Evolutionary conservation across 2,888 invertebrate species (phyloP), one percentile per base, ranked within the genome.

Genomic region (Diadegma fenestrale): DNA sequence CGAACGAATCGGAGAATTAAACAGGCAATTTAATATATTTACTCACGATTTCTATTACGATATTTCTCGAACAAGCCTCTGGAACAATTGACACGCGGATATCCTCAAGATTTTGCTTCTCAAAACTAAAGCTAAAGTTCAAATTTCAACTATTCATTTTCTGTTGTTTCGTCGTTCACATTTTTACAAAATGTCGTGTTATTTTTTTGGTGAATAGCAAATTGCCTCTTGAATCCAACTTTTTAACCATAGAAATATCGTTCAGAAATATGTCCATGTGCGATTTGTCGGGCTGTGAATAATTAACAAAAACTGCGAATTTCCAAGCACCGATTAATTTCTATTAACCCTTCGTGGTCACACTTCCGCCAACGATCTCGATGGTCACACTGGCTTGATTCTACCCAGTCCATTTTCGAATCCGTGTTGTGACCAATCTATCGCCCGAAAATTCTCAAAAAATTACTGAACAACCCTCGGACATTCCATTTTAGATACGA

Each of bases 1-100:
- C 90, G 2, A 89, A 92, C 45, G 92, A 92, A 72, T 90, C 91
- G 45, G 92, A 92, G 72, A 92, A 92, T 77, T 92, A 84, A 91
- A 82, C 19, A 51, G 22, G 26, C 22, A 66, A 78, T 78, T 82
- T 19, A 8, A 41, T 17, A 19, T 19, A n/a, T 54, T 19, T 10
- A 12, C 1, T 48, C 8, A 45, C 14, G 17, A 17, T 77, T 30
- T 30, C 19, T 61, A 58, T 37, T 19, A 19, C 61, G 37, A 41
- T 14, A 64, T 37, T 51, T 19, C 14, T 12, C 26, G 58, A 26
- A 58, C 58, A 58, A 14, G 58, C 26, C 58, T 14, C 26, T 26
- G 58, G 26, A 58, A 58, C 58, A 58, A 58, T 14, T 58, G 26
- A 26, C 26, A 26, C 58, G 5, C 58, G 5, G 14, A 58, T 26